Percentiles rank a stretch among this genome's conserved stretches.
Evolutionary conservation across 2,888 invertebrate species (phyloP).

Genomic region (Ormyrus rosae): DNA sequence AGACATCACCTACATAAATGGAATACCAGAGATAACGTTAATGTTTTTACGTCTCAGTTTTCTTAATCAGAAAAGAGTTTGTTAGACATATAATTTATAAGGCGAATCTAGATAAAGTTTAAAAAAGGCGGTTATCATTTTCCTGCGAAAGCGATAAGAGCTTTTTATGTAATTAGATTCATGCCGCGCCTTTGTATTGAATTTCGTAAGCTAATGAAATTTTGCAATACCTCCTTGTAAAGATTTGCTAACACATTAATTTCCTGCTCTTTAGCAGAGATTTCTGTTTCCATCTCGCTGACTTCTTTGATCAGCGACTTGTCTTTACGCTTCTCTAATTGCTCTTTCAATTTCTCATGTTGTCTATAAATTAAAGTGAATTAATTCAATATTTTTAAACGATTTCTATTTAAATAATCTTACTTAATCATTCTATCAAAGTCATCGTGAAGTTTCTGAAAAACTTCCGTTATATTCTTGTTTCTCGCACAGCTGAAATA

Average conservation of each 20-base stretch:
- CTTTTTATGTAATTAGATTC: too few species aligned
- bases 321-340: constrained; percentile 62
- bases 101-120: background rate
- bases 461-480: constrained; percentile 43
- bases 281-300: constrained; percentile 65
- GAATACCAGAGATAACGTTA: too few species aligned
- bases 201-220: background rate
- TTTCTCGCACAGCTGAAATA: background rate
- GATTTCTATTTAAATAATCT: background rate
- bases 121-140: background rate
- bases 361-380: constrained; percentile 60
- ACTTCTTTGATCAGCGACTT: constrained; percentile 63
- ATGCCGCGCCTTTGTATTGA: too few species aligned
- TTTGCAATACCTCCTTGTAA: constrained; percentile 67
- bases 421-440: constrained; percentile 53
- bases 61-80: too few species aligned
- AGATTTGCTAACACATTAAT: constrained; percentile 69
- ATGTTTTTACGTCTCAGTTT: too few species aligned
- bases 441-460: constrained; percentile 41
- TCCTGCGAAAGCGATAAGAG: too few species aligned
- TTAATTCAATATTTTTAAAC: too few species aligned
- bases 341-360: constrained; percentile 66
- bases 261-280: constrained; percentile 69
- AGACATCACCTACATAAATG: constrained; percentile 63
- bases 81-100: background rate